Base-by-base conservation (phyloP, 2,113 vertebrate genomes). In the Alligator sinensis region DNA sequence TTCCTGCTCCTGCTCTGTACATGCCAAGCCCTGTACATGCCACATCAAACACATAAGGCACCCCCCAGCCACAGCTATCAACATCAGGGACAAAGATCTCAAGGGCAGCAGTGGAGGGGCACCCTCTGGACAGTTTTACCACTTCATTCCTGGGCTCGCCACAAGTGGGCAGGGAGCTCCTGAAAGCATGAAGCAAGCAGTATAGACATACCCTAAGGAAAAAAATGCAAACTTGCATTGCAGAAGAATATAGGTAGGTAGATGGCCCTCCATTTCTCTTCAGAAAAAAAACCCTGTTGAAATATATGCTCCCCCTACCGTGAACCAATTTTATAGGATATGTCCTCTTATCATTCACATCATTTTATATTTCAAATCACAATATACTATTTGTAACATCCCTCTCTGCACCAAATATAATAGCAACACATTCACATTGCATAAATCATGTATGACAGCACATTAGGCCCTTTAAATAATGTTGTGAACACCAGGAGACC, bases 361-460 rank as follows among this genome's bases (percentile, higher is more conserved):
- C 62, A 80, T 84, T 91, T 59, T 82, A 86, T 90, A 87, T 34
- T 63, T 87, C 91, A 88, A 97, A 94, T 84, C 74, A 76, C 76
- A 94, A 86, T 95, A 79, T 91, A 97, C 87, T 94, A 80, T 75
- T 78, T 93, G 77, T 89, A 95, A 94, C 94, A 94, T 82, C 4
- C 30, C 95, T 96, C 95, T 96, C 94, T 95, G 25, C 77, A 95
- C 91, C 84, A 82, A 97, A 91, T 86, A 90, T 15, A 95, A 94
- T 54, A 94, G 88, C 91, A 97, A 97, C 18, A 27, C 10, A 96
- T 77, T 82, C 95, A 83, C 89, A 25, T 13, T 76, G 80, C 91
- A 97, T 97, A 97, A 97, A 98, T 97, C 94, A 97, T 54, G 94
- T 14, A 76, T 86, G 96, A 95, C 93, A 96, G 96, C 93, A 91